Conservation (phyloP, 1,140 invertebrate species). For the Penaeus chinensis region DNA sequence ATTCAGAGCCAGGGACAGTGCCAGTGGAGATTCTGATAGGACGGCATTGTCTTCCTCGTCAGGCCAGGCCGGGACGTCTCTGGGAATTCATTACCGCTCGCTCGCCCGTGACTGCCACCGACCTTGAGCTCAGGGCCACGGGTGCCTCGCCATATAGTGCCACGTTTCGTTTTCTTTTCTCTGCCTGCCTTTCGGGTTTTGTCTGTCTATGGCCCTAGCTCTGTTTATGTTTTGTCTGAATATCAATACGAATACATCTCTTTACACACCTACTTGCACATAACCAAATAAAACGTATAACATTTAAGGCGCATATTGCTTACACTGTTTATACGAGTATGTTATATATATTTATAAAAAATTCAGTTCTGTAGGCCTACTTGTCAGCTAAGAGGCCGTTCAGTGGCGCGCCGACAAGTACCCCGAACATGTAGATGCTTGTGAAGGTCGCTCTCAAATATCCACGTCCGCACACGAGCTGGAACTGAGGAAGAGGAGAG, state of each 20-base stretch:
- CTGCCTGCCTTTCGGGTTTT: too few species aligned
- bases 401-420: slow-evolving; percentile 22
- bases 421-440: slow-evolving; percentile 44
- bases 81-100: too few species aligned
- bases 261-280: neutral
- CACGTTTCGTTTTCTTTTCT: too few species aligned
- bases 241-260: neutral
- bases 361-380: neutral
- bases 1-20: too few species aligned
- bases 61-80: too few species aligned
- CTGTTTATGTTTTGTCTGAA: neutral
- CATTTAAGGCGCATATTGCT: neutral
- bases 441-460: slow-evolving; percentile 36
- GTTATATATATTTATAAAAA: neutral
- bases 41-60: too few species aligned
- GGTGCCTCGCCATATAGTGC: too few species aligned
- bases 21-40: too few species aligned
- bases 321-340: neutral
- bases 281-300: neutral
- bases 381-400: slow-evolving; percentile 41
- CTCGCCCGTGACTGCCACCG: too few species aligned
- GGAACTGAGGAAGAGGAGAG: slow-evolving; percentile 14
- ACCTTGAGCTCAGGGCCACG: too few species aligned
- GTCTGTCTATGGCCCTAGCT: too few species aligned
- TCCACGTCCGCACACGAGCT: slow-evolving; percentile 37